Percentiles rank a stretch among this genome's conserved stretches.
Evolutionary conservation across 2,797 vertebrate genomes (phyloP).

Genomic region (Ammospiza maritima): DNA sequence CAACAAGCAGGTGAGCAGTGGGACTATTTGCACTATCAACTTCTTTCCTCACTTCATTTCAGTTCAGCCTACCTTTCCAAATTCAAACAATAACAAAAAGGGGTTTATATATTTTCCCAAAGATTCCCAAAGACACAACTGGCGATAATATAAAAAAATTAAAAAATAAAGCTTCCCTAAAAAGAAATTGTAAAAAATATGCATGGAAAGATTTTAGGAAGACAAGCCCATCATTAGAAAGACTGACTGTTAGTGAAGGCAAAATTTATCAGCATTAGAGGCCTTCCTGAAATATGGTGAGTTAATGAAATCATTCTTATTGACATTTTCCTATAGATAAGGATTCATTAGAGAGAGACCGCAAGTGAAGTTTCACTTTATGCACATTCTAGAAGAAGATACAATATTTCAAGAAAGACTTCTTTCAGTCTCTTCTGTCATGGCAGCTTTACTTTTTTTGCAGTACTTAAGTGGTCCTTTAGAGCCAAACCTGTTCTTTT

Average conservation of each 20-base stretch:
- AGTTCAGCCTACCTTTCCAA: not conserved
- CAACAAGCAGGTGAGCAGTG: not conserved
- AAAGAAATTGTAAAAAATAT: not conserved
- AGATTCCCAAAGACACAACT: not conserved
- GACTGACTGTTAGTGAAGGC: not conserved
- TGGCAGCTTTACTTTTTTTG: not conserved
- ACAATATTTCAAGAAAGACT: not conserved
- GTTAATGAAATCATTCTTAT: not conserved
- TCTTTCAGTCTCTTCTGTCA: not conserved
- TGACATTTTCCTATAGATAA: not conserved
- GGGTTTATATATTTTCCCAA: not conserved
- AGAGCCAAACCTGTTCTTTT: not conserved
- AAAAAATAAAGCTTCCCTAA: not conserved
- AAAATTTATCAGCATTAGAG: not conserved
- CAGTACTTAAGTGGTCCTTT: not conserved
- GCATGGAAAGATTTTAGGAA: accelerated
- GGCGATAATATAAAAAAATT: not conserved
- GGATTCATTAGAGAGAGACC: not conserved
- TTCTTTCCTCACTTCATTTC: not conserved
- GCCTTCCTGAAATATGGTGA: not conserved
- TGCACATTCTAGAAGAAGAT: not conserved
- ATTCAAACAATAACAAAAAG: not conserved
- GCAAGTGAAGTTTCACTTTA: not conserved
- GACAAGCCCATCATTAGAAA: not conserved
- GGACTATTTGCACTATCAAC: not conserved